These are phyloP conservation scores for Babylonia areolata DNA, from an alignment of 1,140 invertebrate species.

Conservation along the genomic window DNA sequence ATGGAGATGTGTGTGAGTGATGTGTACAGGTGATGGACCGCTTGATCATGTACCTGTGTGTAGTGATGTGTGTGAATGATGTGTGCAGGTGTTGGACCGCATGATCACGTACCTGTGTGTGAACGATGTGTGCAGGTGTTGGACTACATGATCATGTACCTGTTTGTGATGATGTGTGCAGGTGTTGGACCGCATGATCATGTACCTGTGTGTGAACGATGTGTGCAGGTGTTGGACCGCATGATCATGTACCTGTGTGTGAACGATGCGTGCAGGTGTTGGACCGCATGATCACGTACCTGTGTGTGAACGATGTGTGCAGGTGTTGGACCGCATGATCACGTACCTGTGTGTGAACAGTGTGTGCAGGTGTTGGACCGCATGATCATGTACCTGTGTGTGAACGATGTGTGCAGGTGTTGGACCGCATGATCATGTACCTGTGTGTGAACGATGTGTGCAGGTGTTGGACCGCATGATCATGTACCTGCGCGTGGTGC, in stretches of 20 bases:
- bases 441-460: conserved; percentile 40
- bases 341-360: neutral
- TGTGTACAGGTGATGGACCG: no score
- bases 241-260: no score
- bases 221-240: no score
- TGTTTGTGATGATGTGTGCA: conserved; percentile 64
- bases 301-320: no score
- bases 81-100: neutral
- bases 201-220: conserved; percentile 96
- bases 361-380: neutral
- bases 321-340: no score
- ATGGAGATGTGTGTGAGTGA: no score
- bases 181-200: conserved; percentile 88
- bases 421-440: no score
- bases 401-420: conserved; percentile 77
- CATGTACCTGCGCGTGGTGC: conserved; percentile 96
- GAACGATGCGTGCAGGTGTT: no score
- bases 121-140: conserved; percentile 78
- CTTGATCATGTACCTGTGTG: no score
- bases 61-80: neutral
- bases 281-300: neutral
- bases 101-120: neutral
- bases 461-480: conserved; percentile 89
- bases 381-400: neutral
- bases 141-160: no score